Evolutionary conservation across 2,888 invertebrate species (phyloP), one percentile per base, ranked within the genome.

Genomic region (Caenorhabditis auriculariae): DNA sequence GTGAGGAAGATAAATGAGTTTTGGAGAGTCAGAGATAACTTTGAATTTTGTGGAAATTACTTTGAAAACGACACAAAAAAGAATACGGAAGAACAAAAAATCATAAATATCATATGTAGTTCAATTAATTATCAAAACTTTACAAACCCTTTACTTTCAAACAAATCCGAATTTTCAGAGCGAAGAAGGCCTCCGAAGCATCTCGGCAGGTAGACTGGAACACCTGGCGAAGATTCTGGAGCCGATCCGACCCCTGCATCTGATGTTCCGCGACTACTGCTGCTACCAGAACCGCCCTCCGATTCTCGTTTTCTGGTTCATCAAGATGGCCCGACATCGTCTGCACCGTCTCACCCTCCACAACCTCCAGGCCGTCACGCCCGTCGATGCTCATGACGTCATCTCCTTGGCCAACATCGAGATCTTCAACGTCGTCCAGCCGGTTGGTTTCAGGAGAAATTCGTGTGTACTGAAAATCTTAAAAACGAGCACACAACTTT

Each of bases 211-310:
- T 26, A 28, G 58, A 27, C 52, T 63, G 15, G 63, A 63, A 26
- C 24, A 55, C 28, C 57, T 63, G 15, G 58, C 52, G 4, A 28
- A 51, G n/a, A 39, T 17, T 21, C 37, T 63, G 15, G 17, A 19
- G 5, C 5, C 28, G 3, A 35, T 63, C 12, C 49, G 53, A 12
- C 26, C 39, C 15, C 54, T 43, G 37, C 63, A 63, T 47, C 59
- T 43, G 35, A 48, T 53, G 15, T 63, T 63, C 55, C 56, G 54
- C 21, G 63, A 63, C 38, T 55, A 46, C 21, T 44, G 48, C 4
- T 63, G 63, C n/a, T 63, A 63, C 27, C 45, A 47, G 32, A 39
- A 53, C n/a, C 46, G 63, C 27, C 63, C 63, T 4, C 54, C 58
- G 37, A 53, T 35, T 15, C 47, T 53, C 32, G 52, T 63, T 39